Evolutionary conservation across 2,113 vertebrate genomes (phyloP).

Genomic region (Hydrolagus affinis): DNA sequence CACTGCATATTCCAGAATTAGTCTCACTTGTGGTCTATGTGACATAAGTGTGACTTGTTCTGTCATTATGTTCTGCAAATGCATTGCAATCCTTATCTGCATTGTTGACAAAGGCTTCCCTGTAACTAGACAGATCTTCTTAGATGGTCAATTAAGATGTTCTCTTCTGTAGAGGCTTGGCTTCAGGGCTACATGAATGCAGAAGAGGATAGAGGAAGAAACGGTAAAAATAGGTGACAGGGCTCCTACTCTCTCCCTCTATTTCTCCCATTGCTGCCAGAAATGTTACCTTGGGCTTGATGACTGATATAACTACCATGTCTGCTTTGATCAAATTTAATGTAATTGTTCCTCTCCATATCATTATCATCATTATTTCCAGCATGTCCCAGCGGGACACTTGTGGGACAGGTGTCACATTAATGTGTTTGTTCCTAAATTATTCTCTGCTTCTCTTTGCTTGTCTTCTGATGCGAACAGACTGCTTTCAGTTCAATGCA

Average conservation of each 20-base stretch:
- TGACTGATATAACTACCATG: not conserved
- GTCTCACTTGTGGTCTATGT: too few species aligned
- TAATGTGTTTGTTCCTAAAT: not conserved
- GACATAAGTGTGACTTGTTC: too few species aligned
- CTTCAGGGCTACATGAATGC: not conserved
- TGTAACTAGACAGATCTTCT: not conserved
- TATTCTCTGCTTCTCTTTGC: not conserved
- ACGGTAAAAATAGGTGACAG: not conserved
- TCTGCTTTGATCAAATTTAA: constrained; percentile 19
- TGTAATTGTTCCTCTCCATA: not conserved
- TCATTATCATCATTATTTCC: constrained; percentile 7
- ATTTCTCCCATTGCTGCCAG: not conserved
- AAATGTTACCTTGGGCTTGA: constrained; percentile 9
- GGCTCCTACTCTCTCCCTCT: not conserved
- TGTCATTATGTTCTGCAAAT: too few species aligned
- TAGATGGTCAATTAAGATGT: not conserved
- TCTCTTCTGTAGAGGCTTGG: too few species aligned
- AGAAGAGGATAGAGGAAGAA: not conserved
- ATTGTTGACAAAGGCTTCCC: too few species aligned
- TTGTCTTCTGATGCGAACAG: not conserved
- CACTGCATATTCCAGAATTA: too few species aligned
- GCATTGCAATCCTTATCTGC: too few species aligned
- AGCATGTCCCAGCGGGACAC: not conserved
- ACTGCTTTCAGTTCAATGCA: constrained; percentile 8
- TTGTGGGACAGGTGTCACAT: constrained; percentile 12